Evolutionary conservation across 2,113 vertebrate genomes (phyloP).

Genomic region (Phalacrocorax carbo): DNA sequence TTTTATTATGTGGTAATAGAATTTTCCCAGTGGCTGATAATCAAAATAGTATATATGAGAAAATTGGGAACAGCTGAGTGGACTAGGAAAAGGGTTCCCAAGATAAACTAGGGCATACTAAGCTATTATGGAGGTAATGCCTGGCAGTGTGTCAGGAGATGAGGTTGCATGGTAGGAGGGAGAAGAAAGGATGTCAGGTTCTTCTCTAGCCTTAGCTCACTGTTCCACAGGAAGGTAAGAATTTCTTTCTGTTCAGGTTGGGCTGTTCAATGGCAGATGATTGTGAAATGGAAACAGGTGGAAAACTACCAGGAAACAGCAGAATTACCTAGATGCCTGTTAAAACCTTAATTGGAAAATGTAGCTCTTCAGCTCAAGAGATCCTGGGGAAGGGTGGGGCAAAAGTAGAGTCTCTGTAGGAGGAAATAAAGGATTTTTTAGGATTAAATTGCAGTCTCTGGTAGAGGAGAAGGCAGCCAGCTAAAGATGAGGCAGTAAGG

Average conservation of each 20-base stretch:
- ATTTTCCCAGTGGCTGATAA: background rate
- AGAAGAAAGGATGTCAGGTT: background rate
- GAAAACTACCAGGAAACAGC: background rate
- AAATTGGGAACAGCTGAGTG: background rate
- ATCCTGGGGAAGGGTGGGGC: background rate
- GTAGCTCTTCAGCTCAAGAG: background rate
- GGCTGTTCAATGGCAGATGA: background rate
- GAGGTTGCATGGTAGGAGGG: background rate
- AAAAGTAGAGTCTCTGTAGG: background rate
- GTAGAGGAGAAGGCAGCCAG: background rate
- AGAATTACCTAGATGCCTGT: background rate
- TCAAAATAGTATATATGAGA: background rate
- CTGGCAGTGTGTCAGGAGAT: background rate
- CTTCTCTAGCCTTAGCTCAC: background rate
- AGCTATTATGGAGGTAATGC: background rate
- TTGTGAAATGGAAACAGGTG: background rate
- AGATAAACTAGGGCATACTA: background rate
- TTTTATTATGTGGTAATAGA: background rate
- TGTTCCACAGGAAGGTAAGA: background rate
- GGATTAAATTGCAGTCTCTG: background rate
- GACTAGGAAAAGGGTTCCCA: background rate
- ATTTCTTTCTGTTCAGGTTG: background rate
- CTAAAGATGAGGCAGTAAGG: background rate
- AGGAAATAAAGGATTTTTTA: background rate
- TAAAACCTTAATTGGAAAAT: background rate